phyloP scores from a whole-genome alignment of 2,797 vertebrate species.

The Chrysocyon brachyurus region DNA sequence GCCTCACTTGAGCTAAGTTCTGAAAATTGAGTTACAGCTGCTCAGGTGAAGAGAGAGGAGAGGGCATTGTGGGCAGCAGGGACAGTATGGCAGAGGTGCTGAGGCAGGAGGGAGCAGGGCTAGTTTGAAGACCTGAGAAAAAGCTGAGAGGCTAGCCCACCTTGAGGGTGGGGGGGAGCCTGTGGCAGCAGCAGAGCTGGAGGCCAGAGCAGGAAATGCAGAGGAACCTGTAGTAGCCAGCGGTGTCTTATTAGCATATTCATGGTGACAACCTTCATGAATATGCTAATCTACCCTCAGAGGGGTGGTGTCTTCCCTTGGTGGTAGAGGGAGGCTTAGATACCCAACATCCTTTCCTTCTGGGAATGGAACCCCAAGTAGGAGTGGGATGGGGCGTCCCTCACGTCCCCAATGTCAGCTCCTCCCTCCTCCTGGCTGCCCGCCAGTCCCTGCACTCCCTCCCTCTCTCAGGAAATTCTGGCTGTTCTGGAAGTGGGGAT shows the following conservation, averaged over 20 bases:
- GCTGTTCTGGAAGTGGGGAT: background rate
- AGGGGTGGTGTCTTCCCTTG: background rate
- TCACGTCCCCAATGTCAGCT: background rate
- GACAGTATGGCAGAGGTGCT: background rate
- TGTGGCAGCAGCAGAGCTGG: background rate
- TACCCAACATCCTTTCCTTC: background rate
- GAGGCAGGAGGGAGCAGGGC: background rate
- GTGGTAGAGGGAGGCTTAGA: background rate
- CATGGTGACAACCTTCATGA: background rate
- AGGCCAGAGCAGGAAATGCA: background rate
- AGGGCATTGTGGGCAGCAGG: background rate
- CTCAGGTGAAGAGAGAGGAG: background rate
- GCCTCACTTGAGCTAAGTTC: background rate
- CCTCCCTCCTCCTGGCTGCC: slow-evolving; percentile 30
- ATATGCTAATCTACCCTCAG: background rate
- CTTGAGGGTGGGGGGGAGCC: background rate
- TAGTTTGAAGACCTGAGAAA: background rate
- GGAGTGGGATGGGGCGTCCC: background rate
- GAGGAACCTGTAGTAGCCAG: background rate
- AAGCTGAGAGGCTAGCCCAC: background rate
- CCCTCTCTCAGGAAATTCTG: background rate
- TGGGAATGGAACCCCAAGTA: background rate
- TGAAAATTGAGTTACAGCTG: background rate
- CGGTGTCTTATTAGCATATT: slow-evolving; percentile 1
- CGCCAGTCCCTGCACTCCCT: background rate